These are phyloP conservation scores for Myripristis murdjan DNA, from an alignment of 2,797 vertebrate species.

Conservation along the genomic window DNA sequence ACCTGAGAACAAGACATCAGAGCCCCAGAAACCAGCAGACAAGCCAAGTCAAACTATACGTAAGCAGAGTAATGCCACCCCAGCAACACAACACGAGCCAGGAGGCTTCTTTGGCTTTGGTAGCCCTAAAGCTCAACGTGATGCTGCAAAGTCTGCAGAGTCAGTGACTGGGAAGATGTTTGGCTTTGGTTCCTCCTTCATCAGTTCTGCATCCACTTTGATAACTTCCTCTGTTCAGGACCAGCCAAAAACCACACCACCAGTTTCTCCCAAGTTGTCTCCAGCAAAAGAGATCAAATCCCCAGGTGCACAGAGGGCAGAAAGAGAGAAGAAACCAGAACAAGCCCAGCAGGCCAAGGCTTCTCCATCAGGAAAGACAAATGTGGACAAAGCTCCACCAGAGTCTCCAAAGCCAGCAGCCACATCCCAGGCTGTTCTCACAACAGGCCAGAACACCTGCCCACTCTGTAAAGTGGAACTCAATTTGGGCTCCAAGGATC, in stretches of 20 bases:
- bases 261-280: slow-evolving; percentile 80
- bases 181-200: slow-evolving; percentile 95
- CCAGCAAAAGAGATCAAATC: slow-evolving; percentile 79
- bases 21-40: slow-evolving; percentile 52
- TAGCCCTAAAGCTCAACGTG: slow-evolving; percentile 76
- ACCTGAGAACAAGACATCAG: slow-evolving; percentile 75
- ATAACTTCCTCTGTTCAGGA: slow-evolving; percentile 91
- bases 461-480: slow-evolving; percentile 90
- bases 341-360: slow-evolving; percentile 79
- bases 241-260: slow-evolving; percentile 71
- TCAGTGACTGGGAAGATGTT: slow-evolving; percentile 88
- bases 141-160: slow-evolving; percentile 88
- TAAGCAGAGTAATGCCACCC: slow-evolving; percentile 57
- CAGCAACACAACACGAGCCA: slow-evolving; percentile 64
- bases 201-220: slow-evolving; percentile 94
- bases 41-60: slow-evolving; percentile 51
- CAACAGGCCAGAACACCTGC: slow-evolving; percentile 71
- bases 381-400: slow-evolving; percentile 52
- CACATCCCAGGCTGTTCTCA: slow-evolving; percentile 51
- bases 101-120: slow-evolving; percentile 67
- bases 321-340: slow-evolving; percentile 73
- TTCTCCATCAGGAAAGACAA: slow-evolving; percentile 45
- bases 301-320: slow-evolving; percentile 53
- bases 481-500: slow-evolving; percentile 84
- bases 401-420: slow-evolving; percentile 48